Base-by-base conservation (phyloP, 2,797 vertebrate genomes). In the Bradypodion ventrale region DNA sequence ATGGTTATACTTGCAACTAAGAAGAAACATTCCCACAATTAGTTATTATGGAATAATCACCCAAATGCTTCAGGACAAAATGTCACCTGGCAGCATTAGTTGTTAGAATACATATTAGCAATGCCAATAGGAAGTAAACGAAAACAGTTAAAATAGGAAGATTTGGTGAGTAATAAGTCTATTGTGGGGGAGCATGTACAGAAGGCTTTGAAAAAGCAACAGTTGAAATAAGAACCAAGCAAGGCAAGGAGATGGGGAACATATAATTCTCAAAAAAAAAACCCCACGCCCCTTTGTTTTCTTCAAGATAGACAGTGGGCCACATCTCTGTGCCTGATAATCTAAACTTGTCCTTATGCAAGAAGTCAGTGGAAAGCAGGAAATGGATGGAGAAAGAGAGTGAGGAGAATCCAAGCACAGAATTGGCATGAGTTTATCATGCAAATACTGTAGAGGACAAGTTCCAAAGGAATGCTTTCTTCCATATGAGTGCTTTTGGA, bases 271-370 rank as follows among this genome's bases (percentile, higher is more conserved):
- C 75, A 40, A n/a, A n/a, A n/a, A n/a, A n/a, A n/a, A n/a, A n/a
- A n/a, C 16, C 49, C 77, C 79, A n/a, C 10, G 59, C 75, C 59
- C 87, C 90, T 93, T 89, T 90, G 78, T 91, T 65, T 1, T 85
- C 88, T 88, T 89, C 90, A 37, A 21, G 0, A 88, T 88, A 83
- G 90, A 56, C n/a, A 75, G 66, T 46, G 62, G 46, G 42, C 40
- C 60, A 35, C 78, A n/a, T 60, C n/a, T 46, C 77, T 42, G 29
- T 80, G 70, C 70, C 46, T 84, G 52, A 63, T 52, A 72, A 27
- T 42, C 35, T 56, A 75, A 23, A 49, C 19, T 21, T 68, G 37
- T 59, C 42, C 68, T 68, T 46, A 75, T 75, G 62, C n/a, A 68
- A 35, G 46, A 80, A 60, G 29, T n/a, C 32, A 74, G 46, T 35